Base-by-base conservation (phyloP, 2,113 vertebrate genomes). In the Patagioenas fasciata region DNA sequence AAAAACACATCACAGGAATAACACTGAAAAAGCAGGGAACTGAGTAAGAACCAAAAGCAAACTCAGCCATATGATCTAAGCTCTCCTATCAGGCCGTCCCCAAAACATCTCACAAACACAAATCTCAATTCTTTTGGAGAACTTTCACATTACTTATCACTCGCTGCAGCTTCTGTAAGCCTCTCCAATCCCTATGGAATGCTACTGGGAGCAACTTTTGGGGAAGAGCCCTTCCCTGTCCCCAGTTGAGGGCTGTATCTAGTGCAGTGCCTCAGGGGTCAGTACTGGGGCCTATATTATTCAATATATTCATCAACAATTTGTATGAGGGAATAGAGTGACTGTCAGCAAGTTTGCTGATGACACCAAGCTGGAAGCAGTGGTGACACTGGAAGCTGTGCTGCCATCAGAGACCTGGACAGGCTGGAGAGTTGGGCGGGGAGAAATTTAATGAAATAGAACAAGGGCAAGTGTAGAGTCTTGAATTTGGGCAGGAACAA, bases 31-130 rank as follows among this genome's bases (percentile, higher is more conserved):
- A 7, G 1, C 5, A 82, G 40, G 13, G 5, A 80, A 77, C 40
- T 1, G 1, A 48, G 20, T 21, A 34, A 69, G 57, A 87, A 60
- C 15, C 17, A 32, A 80, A 85, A 66, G 7, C 19, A 72, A 87
- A 42, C 4, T 16, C 12, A n/a, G 44, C 6, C 0, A 0, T 1
- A 2, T 2, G 2, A 36, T 40, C 26, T 13, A 47, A 80, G 15
- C 13, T 67, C 5, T 71, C 42, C 9, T 34, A 2, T 15, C 11
- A 53, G 17, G 9, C 13, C 70, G 11, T 11, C 11, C 34, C 20
- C 34, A 17, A 75, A 78, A 67, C 16, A 79, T 8, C 34, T 51
- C 70, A 20, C 28, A 78, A 29, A 48, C 36, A 83, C 15, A 64
- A 58, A 25, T 28, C 25, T 7, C 36, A 13, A 3, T 1, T 32